phyloP scores from a whole-genome alignment of 2,888 invertebrate genomes.

The Leucozona laternaria region DNA sequence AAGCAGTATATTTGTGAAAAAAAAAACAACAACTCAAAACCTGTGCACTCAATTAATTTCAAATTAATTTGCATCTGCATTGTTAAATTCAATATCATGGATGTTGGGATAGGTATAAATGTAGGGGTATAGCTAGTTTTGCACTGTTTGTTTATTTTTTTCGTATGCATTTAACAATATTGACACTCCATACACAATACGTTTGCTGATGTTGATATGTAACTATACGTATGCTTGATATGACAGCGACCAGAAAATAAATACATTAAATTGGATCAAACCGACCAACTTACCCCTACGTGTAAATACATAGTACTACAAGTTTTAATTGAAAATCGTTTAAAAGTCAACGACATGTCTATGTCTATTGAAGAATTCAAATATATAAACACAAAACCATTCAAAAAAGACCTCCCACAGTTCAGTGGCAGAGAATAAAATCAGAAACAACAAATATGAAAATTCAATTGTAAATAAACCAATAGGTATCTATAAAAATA shows the following conservation, averaged over 20 bases:
- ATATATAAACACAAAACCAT: neutral
- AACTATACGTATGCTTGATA: neutral
- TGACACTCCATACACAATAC: too few species aligned
- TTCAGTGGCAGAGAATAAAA: neutral
- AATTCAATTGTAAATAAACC: too few species aligned
- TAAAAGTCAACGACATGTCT: neutral
- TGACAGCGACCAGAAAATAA: neutral
- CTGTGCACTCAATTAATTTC: constrained; percentile 37
- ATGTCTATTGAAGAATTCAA: neutral
- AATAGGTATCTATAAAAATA: too few species aligned
- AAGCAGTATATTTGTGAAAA: neutral
- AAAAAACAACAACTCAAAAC: constrained; percentile 8
- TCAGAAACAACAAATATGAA: neutral
- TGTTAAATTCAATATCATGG: constrained; percentile 28
- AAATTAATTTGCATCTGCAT: constrained; percentile 41
- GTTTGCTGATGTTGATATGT: too few species aligned
- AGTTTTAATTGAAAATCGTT: constrained; percentile 5
- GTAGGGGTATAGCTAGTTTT: neutral
- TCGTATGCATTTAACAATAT: constrained; percentile 2
- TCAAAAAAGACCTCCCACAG: neutral
- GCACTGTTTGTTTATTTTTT: constrained; percentile 9
- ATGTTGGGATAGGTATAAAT: neutral
- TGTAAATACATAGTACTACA: neutral
- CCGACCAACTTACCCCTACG: neutral
- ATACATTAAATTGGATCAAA: neutral